Evolutionary conservation across 2,888 invertebrate species (phyloP).

Genomic region (Lepidonotus clava): DNA sequence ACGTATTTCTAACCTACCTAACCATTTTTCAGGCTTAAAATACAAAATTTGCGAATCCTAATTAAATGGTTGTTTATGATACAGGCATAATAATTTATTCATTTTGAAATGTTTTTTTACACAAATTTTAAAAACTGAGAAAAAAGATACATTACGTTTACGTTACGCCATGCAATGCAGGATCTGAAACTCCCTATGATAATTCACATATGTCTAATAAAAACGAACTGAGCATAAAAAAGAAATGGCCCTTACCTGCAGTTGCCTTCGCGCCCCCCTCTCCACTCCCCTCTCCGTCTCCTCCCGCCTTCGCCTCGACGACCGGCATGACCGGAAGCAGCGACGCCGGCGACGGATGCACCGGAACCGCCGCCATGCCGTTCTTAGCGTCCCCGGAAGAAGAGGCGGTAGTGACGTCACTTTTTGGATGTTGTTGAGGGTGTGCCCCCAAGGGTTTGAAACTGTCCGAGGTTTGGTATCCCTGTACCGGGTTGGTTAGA

Average conservation of each 20-base stretch:
- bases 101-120: no score
- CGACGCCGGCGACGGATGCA: constrained; percentile 67
- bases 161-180: no score
- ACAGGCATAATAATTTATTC: no score
- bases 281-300: not conserved
- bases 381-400: constrained; percentile 56
- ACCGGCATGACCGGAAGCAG: constrained; percentile 72
- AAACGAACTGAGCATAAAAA: no score
- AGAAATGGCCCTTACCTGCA: constrained; percentile 52
- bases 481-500: not conserved
- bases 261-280: constrained; percentile 49
- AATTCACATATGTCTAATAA: no score
- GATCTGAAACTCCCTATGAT: no score
- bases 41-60: no score
- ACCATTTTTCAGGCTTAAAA: no score
- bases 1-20: no score
- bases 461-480: not conserved
- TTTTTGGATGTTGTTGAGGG: not conserved
- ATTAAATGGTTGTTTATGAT: no score
- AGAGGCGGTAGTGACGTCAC: constrained; percentile 57
- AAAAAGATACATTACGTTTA: no score
- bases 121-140: no score
- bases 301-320: constrained; percentile 22
- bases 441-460: not conserved
- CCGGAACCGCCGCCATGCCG: not conserved